Conservation (phyloP, 2,113 vertebrate genomes). For the Nansenia antarctica region DNA sequence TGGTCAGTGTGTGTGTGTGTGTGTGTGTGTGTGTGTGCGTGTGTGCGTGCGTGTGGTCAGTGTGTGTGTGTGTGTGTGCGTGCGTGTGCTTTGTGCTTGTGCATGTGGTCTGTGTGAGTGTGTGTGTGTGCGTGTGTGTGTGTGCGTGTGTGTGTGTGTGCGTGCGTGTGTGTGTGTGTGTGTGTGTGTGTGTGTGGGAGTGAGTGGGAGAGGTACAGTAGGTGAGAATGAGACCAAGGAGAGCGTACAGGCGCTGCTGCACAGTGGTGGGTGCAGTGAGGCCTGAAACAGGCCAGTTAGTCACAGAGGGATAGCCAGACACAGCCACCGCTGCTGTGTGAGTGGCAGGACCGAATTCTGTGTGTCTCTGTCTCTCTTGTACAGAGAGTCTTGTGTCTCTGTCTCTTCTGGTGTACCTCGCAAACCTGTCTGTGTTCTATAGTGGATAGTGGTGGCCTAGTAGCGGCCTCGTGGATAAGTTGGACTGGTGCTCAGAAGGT, state of each 20-base stretch:
- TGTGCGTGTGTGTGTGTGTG: too few relatives aligned
- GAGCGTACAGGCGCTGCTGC: not conserved
- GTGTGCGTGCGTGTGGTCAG: too few relatives aligned
- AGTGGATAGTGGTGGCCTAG: not conserved
- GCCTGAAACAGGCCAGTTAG: conserved; percentile 23
- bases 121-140: too few relatives aligned
- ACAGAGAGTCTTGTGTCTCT: not conserved
- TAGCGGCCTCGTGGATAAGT: not conserved
- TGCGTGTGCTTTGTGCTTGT: too few relatives aligned
- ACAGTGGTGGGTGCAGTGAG: conserved; percentile 7
- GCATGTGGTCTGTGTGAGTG: too few relatives aligned
- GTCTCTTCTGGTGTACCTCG: not conserved
- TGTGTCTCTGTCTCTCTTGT: conserved; percentile 1
- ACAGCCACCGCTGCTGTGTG: conserved; percentile 4
- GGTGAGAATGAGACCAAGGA: not conserved
- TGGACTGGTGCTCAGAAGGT: too few relatives aligned
- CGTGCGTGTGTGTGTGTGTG: not conserved
- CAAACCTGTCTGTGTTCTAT: not conserved
- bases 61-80: too few relatives aligned
- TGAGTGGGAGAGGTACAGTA: too few relatives aligned
- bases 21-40: too few relatives aligned
- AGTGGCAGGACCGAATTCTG: conserved; percentile 15
- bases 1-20: too few relatives aligned
- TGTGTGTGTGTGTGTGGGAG: too few relatives aligned
- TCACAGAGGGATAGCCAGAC: conserved; percentile 9